Evolutionary conservation across 1,140 invertebrate species (phyloP).

Genomic region (Heliothis subflexa): DNA sequence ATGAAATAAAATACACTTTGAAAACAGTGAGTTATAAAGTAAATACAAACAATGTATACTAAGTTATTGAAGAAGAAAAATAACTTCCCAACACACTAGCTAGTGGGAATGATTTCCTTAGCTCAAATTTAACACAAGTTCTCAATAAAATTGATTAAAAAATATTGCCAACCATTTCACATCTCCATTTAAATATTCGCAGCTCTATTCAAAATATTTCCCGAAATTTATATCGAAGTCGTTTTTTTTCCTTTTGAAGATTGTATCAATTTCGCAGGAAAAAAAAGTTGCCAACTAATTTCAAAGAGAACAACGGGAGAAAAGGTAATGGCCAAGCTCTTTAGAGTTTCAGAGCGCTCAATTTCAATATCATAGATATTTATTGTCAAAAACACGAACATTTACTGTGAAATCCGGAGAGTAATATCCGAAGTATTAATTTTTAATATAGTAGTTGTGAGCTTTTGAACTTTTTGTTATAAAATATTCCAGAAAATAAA

Average conservation of each 20-base stretch:
- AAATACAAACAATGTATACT: too few relatives aligned
- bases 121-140: background rate
- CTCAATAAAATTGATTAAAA: conserved; percentile 14
- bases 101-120: too few relatives aligned
- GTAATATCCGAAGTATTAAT: conserved; percentile 8
- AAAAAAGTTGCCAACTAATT: conserved; percentile 43
- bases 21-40: too few relatives aligned
- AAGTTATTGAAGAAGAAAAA: too few relatives aligned
- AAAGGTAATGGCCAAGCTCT: conserved; percentile 38
- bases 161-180: background rate
- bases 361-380: conserved; percentile 37
- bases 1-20: too few relatives aligned
- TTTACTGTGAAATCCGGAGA: conserved; percentile 8
- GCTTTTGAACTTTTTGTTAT: background rate
- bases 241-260: conserved; percentile 35
- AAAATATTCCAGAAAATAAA: too few relatives aligned
- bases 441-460: conserved; percentile 17
- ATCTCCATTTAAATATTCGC: background rate
- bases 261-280: conserved; percentile 32
- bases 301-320: conserved; percentile 38
- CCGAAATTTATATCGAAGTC: conserved; percentile 15
- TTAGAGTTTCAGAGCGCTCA: conserved; percentile 39
- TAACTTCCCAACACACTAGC: too few relatives aligned
- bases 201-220: conserved; percentile 7
- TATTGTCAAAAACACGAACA: conserved; percentile 41